Evolutionary conservation across 2,113 vertebrate species (phyloP), one percentile per base, ranked within the genome.

Genomic region (Engraulis encrasicolus): DNA sequence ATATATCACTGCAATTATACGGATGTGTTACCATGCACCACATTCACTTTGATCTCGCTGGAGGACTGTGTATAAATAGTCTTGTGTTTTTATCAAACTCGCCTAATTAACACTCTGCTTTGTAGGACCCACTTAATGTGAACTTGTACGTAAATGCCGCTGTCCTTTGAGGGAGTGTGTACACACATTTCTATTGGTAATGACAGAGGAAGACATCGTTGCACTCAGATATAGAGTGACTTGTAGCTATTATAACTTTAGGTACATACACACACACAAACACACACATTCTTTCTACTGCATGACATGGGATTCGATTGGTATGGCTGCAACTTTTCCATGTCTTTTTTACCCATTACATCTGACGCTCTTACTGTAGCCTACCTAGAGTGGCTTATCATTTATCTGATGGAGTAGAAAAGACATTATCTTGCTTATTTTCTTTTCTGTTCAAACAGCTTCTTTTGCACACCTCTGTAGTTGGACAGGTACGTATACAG

Each of bases 21-120:
- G 66, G 66, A 74, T 74, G 66, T 74, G 66, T 74, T 74, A 74
- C 66, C 31, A 74, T 74, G n/a, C 66, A 74, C 66, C 66, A 34
- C 31, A 74, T 74, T 74, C 34, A 31, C 66, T 74, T 74, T 74
- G 66, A 74, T 74, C 66, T 74, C 11, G 66, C 58, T 66, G 23
- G 58, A 27, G 58, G 58, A 27, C 31, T 18, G 66, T 74, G 66
- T 74, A 74, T 74, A 34, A 74, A 74, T 74, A 74, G 66, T 17
- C 27, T 74, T 36, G 66, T 66, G 58, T 74, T 74, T 74, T 74
- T 74, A 74, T 74, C 66, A 74, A 34, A 74, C 66, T 74, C 66
- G 31, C 11, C 23, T 74, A 34, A 74, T 74, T 74, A 31, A 74
- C 14, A 31, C 14, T 23, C 27, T 66, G 58, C 58, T 66, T 66